A percentile compares a stretch with the other conserved stretches of the same genome.
Evolutionary conservation across 2,113 vertebrate species (phyloP).

Genomic region (Neotragus pygmaeus): DNA sequence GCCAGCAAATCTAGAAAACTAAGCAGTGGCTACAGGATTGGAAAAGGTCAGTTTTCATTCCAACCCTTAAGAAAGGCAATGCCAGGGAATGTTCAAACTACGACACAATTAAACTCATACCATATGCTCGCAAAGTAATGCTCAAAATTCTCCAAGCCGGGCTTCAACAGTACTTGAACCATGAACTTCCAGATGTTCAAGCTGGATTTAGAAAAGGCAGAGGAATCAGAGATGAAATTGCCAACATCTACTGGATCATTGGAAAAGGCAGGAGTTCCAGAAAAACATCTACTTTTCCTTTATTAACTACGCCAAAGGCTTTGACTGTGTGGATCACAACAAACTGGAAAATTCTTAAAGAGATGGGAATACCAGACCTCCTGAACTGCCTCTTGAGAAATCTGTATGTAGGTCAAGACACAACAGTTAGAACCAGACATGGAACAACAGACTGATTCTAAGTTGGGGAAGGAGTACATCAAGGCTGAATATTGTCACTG

Average conservation of each 20-base stretch:
- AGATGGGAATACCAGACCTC: background rate
- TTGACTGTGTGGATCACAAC: background rate
- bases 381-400: background rate
- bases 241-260: background rate
- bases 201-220: background rate
- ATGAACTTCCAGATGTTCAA: background rate
- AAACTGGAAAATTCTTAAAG: background rate
- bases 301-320: background rate
- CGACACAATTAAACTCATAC: background rate
- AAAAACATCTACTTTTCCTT: background rate
- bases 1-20: background rate
- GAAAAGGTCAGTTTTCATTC: background rate
- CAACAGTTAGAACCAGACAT: background rate
- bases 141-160: background rate
- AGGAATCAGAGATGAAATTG: background rate
- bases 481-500: background rate
- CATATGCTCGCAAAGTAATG: background rate
- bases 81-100: background rate
- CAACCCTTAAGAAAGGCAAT: background rate
- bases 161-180: background rate
- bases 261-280: background rate
- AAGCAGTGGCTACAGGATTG: background rate
- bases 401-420: background rate
- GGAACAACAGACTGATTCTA: background rate
- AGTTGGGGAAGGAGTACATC: background rate